Evolutionary conservation across 2,888 invertebrate genomes (phyloP).

Genomic region (Rhagophthalmus giganteus): DNA sequence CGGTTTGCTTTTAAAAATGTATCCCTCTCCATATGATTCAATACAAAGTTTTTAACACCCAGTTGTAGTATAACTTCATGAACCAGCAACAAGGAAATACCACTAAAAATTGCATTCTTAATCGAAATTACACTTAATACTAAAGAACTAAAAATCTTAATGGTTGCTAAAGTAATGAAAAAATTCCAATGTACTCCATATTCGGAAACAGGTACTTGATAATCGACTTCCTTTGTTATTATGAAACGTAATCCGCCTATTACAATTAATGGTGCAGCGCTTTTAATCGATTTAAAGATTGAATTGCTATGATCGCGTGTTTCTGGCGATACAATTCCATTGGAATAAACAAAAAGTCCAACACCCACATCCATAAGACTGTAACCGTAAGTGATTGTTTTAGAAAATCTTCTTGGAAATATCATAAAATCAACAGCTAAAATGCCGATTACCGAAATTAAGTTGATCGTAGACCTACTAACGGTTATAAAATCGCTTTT

Average conservation of each 20-base stretch:
- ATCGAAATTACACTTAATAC: slow-evolving; percentile 61
- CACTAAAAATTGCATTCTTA: slow-evolving; percentile 59
- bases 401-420: slow-evolving; percentile 84
- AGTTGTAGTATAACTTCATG: slow-evolving; percentile 69
- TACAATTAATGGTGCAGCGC: slow-evolving; percentile 57
- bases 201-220: slow-evolving; percentile 87
- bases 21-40: slow-evolving; percentile 61
- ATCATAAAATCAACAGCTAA: slow-evolving; percentile 90
- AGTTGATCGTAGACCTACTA: slow-evolving; percentile 69
- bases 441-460: slow-evolving; percentile 80
- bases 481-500: slow-evolving; percentile 62
- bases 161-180: slow-evolving; percentile 87
- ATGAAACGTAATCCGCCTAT: slow-evolving; percentile 68
- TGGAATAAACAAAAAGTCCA: slow-evolving; percentile 80
- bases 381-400: slow-evolving; percentile 83
- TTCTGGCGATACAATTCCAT: slow-evolving; percentile 73
- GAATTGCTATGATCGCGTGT: slow-evolving; percentile 48
- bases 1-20: slow-evolving; percentile 80
- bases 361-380: slow-evolving; percentile 96
- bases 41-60: slow-evolving; percentile 71
- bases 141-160: slow-evolving; percentile 72
- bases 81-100: slow-evolving; percentile 60
- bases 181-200: slow-evolving; percentile 99
- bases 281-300: slow-evolving; percentile 48
- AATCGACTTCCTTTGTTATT: slow-evolving; percentile 67